A percentile compares a stretch with the other conserved stretches of the same genome.
Evolutionary conservation across 2,113 vertebrate genomes (phyloP).

Genomic region (Spheniscus mendiculus): DNA sequence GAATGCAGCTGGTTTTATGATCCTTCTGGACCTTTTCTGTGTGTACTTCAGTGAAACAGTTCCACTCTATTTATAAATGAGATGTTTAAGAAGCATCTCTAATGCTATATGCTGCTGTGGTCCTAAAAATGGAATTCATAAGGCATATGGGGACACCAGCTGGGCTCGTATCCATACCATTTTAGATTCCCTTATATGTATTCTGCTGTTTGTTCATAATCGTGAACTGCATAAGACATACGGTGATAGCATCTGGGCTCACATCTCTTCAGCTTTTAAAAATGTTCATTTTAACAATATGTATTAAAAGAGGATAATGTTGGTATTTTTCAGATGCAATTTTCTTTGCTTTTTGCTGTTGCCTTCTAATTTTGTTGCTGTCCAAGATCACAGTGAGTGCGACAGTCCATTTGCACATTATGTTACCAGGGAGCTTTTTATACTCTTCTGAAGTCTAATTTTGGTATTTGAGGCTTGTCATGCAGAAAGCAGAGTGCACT

Average conservation of each 20-base stretch:
- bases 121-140: conserved; percentile 56
- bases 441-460: background rate
- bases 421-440: background rate
- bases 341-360: conserved; percentile 7
- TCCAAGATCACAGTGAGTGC: background rate
- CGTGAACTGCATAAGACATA: conserved; percentile 52
- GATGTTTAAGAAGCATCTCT: background rate
- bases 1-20: background rate
- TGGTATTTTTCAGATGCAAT: conserved; percentile 31
- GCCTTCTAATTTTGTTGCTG: conserved; percentile 29
- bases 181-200: conserved; percentile 39
- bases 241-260: conserved; percentile 29
- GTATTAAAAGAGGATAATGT: conserved; percentile 8
- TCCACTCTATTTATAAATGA: conserved; percentile 23
- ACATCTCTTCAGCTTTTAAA: conserved; percentile 30
- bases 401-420: background rate
- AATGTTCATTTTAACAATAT: conserved; percentile 51
- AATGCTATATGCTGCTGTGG: conserved; percentile 8
- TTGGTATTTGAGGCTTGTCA: background rate
- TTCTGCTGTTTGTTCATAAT: conserved; percentile 37
- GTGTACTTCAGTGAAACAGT: background rate
- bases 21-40: background rate
- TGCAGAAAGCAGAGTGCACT: background rate
- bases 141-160: conserved; percentile 68
- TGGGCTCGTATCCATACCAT: conserved; percentile 48